Conservation (phyloP, 1,140 invertebrate genomes). For the Megalonaias nervosa region DNA sequence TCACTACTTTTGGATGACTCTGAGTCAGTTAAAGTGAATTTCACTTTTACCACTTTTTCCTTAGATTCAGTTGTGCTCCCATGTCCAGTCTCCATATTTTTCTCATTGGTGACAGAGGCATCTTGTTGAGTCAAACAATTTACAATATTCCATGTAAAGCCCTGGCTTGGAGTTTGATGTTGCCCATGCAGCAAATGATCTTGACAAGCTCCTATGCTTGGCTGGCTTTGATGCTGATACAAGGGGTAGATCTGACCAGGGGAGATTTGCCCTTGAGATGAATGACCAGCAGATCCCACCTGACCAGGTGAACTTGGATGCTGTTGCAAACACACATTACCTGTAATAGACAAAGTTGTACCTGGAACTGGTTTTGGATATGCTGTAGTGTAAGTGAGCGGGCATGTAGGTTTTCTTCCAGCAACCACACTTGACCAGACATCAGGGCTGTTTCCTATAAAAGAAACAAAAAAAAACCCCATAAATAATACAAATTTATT, state of each 20-base stretch:
- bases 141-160: neutral
- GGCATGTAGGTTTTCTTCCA: constrained; percentile 45
- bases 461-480: too few relatives aligned
- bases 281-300: neutral
- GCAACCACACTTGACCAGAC: constrained; percentile 61
- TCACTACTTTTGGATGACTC: constrained; percentile 53
- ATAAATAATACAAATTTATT: too few relatives aligned
- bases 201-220: neutral
- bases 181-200: constrained; percentile 12
- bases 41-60: constrained; percentile 37
- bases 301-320: constrained; percentile 30
- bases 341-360: constrained; percentile 30
- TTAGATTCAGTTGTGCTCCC: neutral
- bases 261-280: neutral
- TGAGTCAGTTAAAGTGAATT: constrained; percentile 46
- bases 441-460: constrained; percentile 26
- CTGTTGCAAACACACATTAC: constrained; percentile 6
- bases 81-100: neutral
- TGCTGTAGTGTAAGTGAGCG: constrained; percentile 10
- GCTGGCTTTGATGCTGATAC: neutral
- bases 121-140: neutral
- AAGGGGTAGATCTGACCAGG: constrained; percentile 5
- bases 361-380: constrained; percentile 46
- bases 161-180: neutral
- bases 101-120: neutral